Base-by-base conservation (phyloP, 2,113 vertebrate genomes). In the Sprattus sprattus region DNA sequence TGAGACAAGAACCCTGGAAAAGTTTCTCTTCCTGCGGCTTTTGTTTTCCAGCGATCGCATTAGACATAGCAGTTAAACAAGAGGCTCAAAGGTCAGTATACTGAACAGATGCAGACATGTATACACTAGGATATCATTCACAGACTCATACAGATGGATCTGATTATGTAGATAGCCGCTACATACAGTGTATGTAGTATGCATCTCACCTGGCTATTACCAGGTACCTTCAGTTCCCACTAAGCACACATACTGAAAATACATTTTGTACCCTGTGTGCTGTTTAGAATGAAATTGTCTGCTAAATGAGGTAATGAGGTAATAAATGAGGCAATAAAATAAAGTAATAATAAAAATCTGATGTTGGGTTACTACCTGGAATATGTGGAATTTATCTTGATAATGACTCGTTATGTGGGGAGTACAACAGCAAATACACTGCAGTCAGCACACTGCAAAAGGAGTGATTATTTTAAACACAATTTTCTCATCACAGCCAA, bases 1-100 rank as follows among this genome's bases (percentile, higher is more conserved):
- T 22, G 20, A 87, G 25, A 87, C 82, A 84, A 84, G 86, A 84
- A 32, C 8, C 54, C 54, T 22, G 9, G n/a, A 28, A 25, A 28
- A 10, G 64, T 3, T 15, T 71, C 64, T 13, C 64, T 71, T 71
- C 64, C 64, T 71, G 25, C 8, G 32, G 8, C 64, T 71, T 71
- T 11, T 71, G 64, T 13, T 71, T 28, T 71, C 25, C 25, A 15
- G 25, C 2, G 11, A 60, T 71, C 64, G 9, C 25, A 28, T 32
- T 71, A 25, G 32, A 71, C 64, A 71, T 2, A 71, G 25, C 11
- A 32, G n/a, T n/a, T 60, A 15, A 15, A 57, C 20, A 2, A 13
- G 4, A n/a, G 64, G 64, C n/a, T 71, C 25, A 71, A 71, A 32
- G 64, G 64, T 71, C 64, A 67, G 22, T 67, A 6, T 6, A 13